Evolutionary conservation across 2,888 invertebrate genomes (phyloP).

Genomic region (Erebia palarica): DNA sequence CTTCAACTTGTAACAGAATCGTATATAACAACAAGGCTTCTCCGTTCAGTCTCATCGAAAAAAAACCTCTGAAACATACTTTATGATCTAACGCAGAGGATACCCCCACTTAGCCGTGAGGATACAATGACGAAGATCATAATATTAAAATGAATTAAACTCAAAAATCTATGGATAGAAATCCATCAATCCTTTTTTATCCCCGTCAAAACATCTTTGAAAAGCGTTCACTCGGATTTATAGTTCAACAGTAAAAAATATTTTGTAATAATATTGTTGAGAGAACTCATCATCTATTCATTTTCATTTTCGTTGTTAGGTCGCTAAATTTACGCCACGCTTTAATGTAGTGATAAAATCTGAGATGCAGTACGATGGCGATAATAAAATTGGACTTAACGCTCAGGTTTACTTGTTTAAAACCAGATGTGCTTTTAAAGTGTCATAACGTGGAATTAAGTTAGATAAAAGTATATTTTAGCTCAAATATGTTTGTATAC

Average conservation of each 20-base stretch:
- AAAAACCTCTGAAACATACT: too few species aligned
- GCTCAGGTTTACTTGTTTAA: conserved; percentile 14
- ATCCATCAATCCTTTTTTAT: not conserved
- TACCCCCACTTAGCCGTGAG: too few species aligned
- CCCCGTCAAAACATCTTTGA: not conserved
- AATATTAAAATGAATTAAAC: too few species aligned
- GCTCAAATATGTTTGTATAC: not conserved
- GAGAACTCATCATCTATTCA: conserved; percentile 72
- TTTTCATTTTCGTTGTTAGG: conserved; percentile 70
- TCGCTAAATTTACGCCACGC: conserved; percentile 57
- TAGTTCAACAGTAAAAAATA: conserved; percentile 14
- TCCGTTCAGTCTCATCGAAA: too few species aligned
- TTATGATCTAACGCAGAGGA: too few species aligned
- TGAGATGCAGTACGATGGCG: conserved; percentile 36
- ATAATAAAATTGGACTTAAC: conserved; percentile 27
- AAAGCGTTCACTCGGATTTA: not conserved
- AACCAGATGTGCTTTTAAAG: conserved; percentile 30
- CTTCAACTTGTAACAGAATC: too few species aligned
- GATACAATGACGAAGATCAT: too few species aligned
- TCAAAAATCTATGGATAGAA: not conserved
- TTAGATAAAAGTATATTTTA: not conserved
- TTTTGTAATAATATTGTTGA: conserved; percentile 65
- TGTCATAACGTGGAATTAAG: conserved; percentile 25
- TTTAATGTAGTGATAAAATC: conserved; percentile 57
- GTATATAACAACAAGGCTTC: too few species aligned